These are phyloP conservation scores for Threskiornis aethiopicus DNA, from an alignment of 2,797 vertebrate genomes.

Conservation along the genomic window DNA sequence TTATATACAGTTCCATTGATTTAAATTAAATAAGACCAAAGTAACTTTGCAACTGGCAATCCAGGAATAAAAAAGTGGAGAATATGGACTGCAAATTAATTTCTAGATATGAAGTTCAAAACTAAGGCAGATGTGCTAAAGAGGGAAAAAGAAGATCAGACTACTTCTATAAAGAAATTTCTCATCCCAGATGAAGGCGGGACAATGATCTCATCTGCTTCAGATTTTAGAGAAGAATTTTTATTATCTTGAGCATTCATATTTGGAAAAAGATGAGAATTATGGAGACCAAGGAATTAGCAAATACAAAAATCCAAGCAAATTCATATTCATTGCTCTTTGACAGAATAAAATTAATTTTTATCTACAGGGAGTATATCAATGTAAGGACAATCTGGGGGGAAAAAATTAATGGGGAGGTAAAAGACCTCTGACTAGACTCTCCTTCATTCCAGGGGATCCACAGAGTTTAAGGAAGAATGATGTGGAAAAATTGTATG, in stretches of 20 bases:
- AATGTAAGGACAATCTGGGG: slow-evolving; percentile 1
- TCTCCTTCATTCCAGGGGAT: neutral
- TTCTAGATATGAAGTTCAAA: neutral
- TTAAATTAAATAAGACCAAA: neutral
- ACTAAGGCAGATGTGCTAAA: neutral
- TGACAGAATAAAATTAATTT: slow-evolving; percentile 7
- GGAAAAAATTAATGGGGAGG: neutral
- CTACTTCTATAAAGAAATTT: neutral
- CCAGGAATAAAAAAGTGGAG: neutral
- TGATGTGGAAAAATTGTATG: neutral
- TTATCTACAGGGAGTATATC: neutral
- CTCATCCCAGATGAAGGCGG: neutral
- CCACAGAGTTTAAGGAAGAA: neutral
- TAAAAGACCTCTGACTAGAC: neutral
- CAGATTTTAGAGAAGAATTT: neutral
- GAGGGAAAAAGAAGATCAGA: neutral
- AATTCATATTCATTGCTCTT: neutral
- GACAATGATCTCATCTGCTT: neutral
- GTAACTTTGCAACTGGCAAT: neutral
- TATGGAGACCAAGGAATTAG: neutral
- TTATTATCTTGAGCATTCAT: neutral
- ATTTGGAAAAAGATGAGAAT: neutral
- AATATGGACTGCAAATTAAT: neutral
- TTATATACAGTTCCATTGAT: neutral
- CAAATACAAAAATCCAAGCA: neutral